phyloP scores from a whole-genome alignment of 2,888 invertebrate species.

The Drosophila greeni region DNA sequence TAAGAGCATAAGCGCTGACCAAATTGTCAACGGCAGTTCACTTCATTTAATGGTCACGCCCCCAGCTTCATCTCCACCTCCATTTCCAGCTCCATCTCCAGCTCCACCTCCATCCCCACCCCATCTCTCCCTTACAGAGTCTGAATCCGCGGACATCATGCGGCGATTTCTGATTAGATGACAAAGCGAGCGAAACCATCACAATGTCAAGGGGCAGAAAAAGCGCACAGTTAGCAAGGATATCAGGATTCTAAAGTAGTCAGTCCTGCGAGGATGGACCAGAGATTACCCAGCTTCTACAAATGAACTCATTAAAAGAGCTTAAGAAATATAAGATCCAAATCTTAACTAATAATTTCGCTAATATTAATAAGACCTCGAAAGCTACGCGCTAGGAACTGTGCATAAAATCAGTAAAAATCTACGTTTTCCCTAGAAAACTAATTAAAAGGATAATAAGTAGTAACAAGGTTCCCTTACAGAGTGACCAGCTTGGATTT shows the following conservation, averaged over 20 bases:
- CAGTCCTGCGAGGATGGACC: neutral
- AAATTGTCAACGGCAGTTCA: conserved; percentile 66
- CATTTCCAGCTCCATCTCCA: neutral
- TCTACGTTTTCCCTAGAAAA: neutral
- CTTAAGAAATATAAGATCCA: neutral
- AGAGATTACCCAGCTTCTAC: neutral
- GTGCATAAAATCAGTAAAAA: neutral
- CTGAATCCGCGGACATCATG: conserved; percentile 62
- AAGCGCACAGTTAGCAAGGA: neutral
- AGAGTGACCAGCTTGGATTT: too few species aligned
- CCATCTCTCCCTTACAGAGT: neutral
- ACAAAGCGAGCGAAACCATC: conserved; percentile 54
- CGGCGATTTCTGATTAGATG: conserved; percentile 72
- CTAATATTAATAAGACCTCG: too few species aligned
- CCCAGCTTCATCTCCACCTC: conserved; percentile 1
- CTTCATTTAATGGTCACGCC: conserved; percentile 42
- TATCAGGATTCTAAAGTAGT: neutral
- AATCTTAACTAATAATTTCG: neutral
- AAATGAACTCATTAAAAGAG: too few species aligned
- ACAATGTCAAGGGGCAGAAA: conserved; percentile 16
- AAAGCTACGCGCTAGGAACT: neutral
- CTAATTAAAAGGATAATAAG: neutral
- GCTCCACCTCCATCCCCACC: neutral
- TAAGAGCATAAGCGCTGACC: conserved; percentile 67
- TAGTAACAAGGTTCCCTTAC: neutral